A percentile compares a stretch with the other conserved stretches of the same genome.
Evolutionary conservation across 2,797 vertebrate species (phyloP).

Genomic region (Heterohyrax brucei): DNA sequence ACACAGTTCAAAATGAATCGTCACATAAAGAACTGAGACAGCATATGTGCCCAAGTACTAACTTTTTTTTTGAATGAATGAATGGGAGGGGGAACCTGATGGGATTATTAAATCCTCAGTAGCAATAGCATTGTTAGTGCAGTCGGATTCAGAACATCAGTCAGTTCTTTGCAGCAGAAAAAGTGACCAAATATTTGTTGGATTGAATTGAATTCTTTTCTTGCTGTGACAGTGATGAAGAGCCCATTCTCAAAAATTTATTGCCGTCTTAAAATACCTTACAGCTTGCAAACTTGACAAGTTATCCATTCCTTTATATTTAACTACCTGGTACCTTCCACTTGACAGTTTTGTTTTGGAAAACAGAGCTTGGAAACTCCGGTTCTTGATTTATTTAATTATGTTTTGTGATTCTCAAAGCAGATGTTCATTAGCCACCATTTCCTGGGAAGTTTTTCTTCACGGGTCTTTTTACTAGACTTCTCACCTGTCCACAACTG

Average conservation of each 20-base stretch:
- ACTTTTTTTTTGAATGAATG: not conserved
- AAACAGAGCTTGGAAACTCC: conserved; percentile 50
- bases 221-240: conserved; percentile 63
- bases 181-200: not conserved
- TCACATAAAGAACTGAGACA: conserved; percentile 56
- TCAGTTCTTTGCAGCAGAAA: conserved; percentile 12
- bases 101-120: not conserved
- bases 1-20: conserved; percentile 70
- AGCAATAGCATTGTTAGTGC: not conserved
- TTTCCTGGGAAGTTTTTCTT: too few species aligned
- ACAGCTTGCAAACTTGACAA: conserved; percentile 35
- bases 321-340: conserved; percentile 12
- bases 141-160: not conserved
- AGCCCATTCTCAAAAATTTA: conserved; percentile 56
- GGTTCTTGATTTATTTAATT: not conserved
- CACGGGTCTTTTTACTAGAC: too few species aligned
- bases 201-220: conserved; percentile 63
- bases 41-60: too few species aligned
- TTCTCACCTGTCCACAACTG: too few species aligned
- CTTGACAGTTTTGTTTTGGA: conserved; percentile 35
- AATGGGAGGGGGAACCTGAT: not conserved
- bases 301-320: conserved; percentile 66
- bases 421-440: not conserved
- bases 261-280: conserved; percentile 64
- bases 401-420: not conserved